Evolutionary conservation across 2,888 invertebrate genomes (phyloP), one percentile per base, ranked within the genome.

Genomic region (Brenthis hecate): DNA sequence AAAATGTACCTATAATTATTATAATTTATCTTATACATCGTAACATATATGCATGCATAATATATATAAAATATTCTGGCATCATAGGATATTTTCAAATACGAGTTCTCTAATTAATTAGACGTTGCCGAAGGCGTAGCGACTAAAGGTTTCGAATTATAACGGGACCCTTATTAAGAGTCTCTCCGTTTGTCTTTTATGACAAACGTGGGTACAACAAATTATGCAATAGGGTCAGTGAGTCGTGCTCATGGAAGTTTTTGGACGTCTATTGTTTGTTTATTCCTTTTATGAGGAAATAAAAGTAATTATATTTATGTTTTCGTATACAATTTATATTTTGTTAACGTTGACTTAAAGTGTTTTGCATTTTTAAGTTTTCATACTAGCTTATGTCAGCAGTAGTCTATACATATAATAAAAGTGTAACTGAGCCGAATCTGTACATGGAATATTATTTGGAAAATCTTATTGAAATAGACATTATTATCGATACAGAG

Each of bases 111-210:
- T 58, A 23, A 58, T 58, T 58, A 58, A 58, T 58, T 48, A 28
- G 48, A 48, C 48, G 19, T 48, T 13, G 58, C 58, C 58, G 11
- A n/a, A 48, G 48, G 58, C 58, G 48, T n/a, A 48, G 28, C 28
- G 60, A 47, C 70, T 62, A 65, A 70, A 71, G 67, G 69, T 65
- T 71, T 70, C 70, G 71, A 73, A 70, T 75, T 75, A 71, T 74
- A 76, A 70, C 72, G 65, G 69, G 69, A 66, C 71, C 72, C 73
- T 72, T 64, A 71, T 71, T 71, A 71, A 69, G 63, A 65, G 43
- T 60, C 66, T 71, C 61, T 71, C 61, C 50, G 53, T 57, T 47
- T 57, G 57, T 57, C 47, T 47, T 57, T 47, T 14, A 47, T 14
- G 58, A 48, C 58, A 58, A 58, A 58, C 23, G 48, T 58, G 58